phyloP scores from a whole-genome alignment of 2,888 invertebrate genomes.

The Villa cingulata region DNA sequence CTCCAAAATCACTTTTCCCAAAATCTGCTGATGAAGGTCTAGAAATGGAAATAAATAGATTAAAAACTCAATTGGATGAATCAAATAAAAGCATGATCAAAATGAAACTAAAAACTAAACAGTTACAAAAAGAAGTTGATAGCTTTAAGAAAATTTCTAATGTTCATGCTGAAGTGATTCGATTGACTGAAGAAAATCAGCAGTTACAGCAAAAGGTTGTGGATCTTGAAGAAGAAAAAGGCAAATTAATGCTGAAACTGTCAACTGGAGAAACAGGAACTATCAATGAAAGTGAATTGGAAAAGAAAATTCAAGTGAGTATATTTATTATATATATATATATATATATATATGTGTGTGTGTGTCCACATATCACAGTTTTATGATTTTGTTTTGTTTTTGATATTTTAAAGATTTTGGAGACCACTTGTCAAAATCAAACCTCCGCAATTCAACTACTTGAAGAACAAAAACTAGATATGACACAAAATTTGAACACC shows the following conservation, averaged over 20 bases:
- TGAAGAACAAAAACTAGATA: slow-evolving; percentile 54
- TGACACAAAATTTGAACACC: slow-evolving; percentile 46
- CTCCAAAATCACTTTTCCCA: slow-evolving; percentile 27
- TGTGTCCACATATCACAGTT: too few relatives aligned
- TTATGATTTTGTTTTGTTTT: too few relatives aligned
- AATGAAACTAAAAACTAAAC: slow-evolving; percentile 59
- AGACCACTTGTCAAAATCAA: slow-evolving; percentile 24
- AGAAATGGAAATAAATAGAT: slow-evolving; percentile 34
- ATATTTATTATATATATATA: too few relatives aligned
- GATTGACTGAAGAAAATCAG: slow-evolving; percentile 47
- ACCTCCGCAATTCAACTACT: slow-evolving; percentile 27
- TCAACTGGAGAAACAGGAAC: slow-evolving; percentile 42
- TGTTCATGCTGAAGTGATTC: slow-evolving; percentile 51
- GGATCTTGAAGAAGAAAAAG: slow-evolving; percentile 65
- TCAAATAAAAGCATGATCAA: slow-evolving; percentile 65
- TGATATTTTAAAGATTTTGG: slow-evolving; percentile 18
- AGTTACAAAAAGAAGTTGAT: slow-evolving; percentile 60
- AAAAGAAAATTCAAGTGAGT: slow-evolving; percentile 23
- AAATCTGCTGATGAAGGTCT: slow-evolving; percentile 19
- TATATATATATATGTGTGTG: too few relatives aligned
- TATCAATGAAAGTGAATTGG: slow-evolving; percentile 19
- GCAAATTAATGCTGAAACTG: slow-evolving; percentile 38
- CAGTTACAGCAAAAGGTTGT: slow-evolving; percentile 60
- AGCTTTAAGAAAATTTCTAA: slow-evolving; percentile 53
- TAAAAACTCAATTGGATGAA: slow-evolving; percentile 58